Evolutionary conservation across 2,113 vertebrate species (phyloP).

Genomic region (Chitala chitala): DNA sequence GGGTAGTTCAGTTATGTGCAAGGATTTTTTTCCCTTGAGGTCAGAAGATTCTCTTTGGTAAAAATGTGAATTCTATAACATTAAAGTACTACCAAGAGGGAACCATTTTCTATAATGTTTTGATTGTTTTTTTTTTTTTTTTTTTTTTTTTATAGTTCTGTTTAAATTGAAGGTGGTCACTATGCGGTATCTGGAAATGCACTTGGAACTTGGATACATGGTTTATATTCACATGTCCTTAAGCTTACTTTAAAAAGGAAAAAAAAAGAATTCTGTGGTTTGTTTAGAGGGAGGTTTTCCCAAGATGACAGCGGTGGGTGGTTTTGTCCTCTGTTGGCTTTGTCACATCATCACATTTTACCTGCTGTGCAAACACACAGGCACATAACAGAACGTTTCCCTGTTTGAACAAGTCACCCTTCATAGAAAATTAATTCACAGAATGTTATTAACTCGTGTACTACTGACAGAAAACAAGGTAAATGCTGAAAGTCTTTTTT

Average conservation of each 20-base stretch:
- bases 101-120: background rate
- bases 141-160: background rate
- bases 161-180: background rate
- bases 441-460: background rate
- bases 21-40: background rate
- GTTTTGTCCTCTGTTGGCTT: constrained; percentile 14
- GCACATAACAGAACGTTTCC: constrained; percentile 41
- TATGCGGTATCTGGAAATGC: background rate
- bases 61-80: background rate
- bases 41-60: background rate
- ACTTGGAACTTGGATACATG: background rate
- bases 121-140: background rate
- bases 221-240: constrained; percentile 1
- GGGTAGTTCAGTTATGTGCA: too few relatives aligned
- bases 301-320: constrained; percentile 1
- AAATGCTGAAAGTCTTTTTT: background rate
- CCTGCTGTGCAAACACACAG: constrained; percentile 29
- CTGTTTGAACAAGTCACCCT: constrained; percentile 42
- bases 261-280: background rate
- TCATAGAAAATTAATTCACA: background rate
- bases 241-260: background rate
- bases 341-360: constrained; percentile 26
- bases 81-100: too few relatives aligned
- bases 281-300: constrained; percentile 13
- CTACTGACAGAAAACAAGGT: background rate